Evolutionary conservation across 2,113 vertebrate genomes (phyloP).

Genomic region (Hirundichthys speculiger): DNA sequence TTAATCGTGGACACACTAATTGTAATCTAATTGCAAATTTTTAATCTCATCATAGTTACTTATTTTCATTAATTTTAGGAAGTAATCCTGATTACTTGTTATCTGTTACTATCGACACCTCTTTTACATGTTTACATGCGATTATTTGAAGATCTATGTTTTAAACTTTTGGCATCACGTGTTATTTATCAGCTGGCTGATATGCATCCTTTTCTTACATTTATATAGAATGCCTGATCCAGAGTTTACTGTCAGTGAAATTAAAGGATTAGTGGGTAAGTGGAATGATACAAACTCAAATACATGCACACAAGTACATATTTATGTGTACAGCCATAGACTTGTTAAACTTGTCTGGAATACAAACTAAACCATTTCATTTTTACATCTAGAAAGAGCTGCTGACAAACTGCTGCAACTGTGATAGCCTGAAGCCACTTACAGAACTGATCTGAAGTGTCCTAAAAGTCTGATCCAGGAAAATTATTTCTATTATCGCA

Average conservation of each 20-base stretch:
- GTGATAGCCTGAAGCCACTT: too few species aligned
- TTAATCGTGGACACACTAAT: background rate
- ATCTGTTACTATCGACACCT: too few species aligned
- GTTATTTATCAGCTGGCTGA: background rate
- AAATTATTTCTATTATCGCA: too few species aligned
- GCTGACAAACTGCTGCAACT: background rate
- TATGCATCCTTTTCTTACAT: slow-evolving; percentile 25
- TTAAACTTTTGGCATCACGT: background rate
- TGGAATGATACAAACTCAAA: slow-evolving; percentile 39
- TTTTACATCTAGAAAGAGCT: background rate
- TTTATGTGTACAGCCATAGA: background rate
- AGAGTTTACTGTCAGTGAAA: slow-evolving; percentile 92
- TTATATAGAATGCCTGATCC: slow-evolving; percentile 91
- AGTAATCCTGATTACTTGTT: too few species aligned
- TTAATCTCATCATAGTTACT: too few species aligned
- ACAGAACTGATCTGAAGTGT: too few species aligned
- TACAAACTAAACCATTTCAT: background rate
- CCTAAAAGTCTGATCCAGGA: too few species aligned
- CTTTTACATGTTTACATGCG: too few species aligned
- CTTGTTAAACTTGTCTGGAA: background rate
- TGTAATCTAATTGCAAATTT: too few species aligned
- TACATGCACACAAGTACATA: slow-evolving; percentile 2
- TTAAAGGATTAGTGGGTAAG: slow-evolving; percentile 98
- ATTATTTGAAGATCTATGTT: background rate
- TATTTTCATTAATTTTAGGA: too few species aligned